Base-by-base conservation (phyloP, 1,140 invertebrate genomes). In the Hirudo medicinalis region DNA sequence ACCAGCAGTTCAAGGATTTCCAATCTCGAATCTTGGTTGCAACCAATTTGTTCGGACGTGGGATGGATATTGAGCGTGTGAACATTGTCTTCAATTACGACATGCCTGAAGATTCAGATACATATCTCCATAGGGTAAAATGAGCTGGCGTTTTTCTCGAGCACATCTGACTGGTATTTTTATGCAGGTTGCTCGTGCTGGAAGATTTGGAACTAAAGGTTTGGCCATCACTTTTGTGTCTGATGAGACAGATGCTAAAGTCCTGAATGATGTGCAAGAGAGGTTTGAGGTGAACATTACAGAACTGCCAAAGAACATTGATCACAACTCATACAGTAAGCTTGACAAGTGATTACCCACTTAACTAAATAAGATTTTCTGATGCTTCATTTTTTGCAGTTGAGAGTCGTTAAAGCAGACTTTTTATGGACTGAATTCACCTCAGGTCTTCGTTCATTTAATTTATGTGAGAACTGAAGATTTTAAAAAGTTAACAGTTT, bases 31-130 rank as follows among this genome's bases (percentile, higher is more conserved):
- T 97, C 77, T 84, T 97, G 75, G 96, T 99, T 5, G 96, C 97
- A 0, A 99, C 97, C 0, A 98, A 99, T 84, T 84, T 99, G 43
- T 99, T 99, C 86, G 97, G 96, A 25, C 87, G 97, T 74, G 84
- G 84, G 67, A 85, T 85, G 84, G 84, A 85, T 76, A 85, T 85
- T 76, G 86, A 87, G 76, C 75, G 97, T 83, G 97, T 99, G 0
- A 99, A 99, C 82, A 99, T 99, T 82, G 97, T 99, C 0, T 98
- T 99, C 79, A 99, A 99, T 81, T 99, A 99, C 80, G 97, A 99
- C 79, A 99, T 99, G 95, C 96, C 97, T 13, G 97, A 99, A 84
- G 92, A 97, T 84, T 97, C 95, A 0, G 97, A 99, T 78, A 99
- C 96, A 0, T 99, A 99, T 79, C 84, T 99, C 63, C 97, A 99